These are phyloP conservation scores for Drosophila infuscata DNA, from an alignment of 2,888 invertebrate species.

Conservation along the genomic window DNA sequence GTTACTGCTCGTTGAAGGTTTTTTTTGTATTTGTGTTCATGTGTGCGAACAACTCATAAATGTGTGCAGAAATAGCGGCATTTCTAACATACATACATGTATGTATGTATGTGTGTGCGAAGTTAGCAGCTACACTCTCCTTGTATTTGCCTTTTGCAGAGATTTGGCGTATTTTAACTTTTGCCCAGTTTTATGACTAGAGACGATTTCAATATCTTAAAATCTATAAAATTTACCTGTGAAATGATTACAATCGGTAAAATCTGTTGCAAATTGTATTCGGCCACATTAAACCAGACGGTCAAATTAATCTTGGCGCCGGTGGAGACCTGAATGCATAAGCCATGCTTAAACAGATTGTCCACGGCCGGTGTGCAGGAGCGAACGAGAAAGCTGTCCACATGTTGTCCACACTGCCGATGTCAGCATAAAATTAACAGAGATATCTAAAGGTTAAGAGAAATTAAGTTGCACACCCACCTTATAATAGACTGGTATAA, in stretches of 20 bases:
- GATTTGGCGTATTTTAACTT: neutral
- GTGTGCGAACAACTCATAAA: neutral
- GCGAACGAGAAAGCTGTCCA: slow-evolving; percentile 78
- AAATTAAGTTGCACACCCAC: slow-evolving; percentile 41
- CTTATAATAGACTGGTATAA: slow-evolving; percentile 80
- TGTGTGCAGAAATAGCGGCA: neutral
- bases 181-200: neutral
- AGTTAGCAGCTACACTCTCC: neutral
- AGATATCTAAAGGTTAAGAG: neutral
- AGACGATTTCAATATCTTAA: neutral
- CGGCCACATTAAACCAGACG: slow-evolving; percentile 75
- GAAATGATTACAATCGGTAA: slow-evolving; percentile 70
- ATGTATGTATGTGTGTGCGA: neutral
- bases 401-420: slow-evolving; percentile 63
- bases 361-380: slow-evolving; percentile 78
- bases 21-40: neutral
- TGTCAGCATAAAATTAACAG: neutral
- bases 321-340: slow-evolving; percentile 64
- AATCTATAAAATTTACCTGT: slow-evolving; percentile 38
- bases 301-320: slow-evolving; percentile 63
- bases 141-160: neutral
- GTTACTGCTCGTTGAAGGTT: neutral
- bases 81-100: neutral
- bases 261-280: slow-evolving; percentile 74
- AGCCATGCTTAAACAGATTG: slow-evolving; percentile 74